These are phyloP conservation scores for Drosophila setosimentum DNA, from an alignment of 2,888 invertebrate genomes.

Conservation along the genomic window DNA sequence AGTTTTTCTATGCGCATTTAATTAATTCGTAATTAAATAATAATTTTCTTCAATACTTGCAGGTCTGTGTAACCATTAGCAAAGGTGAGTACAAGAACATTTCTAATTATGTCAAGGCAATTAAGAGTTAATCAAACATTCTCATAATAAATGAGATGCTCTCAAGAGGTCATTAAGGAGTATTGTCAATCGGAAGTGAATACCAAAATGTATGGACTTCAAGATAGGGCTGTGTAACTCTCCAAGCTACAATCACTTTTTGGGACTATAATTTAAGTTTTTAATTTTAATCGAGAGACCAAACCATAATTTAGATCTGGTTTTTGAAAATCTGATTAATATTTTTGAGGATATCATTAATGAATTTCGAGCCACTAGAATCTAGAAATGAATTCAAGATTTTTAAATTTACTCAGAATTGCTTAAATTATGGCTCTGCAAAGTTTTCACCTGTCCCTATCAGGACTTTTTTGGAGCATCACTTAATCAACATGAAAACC, in stretches of 20 bases:
- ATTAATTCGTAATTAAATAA: constrained; percentile 38
- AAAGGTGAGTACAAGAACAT: constrained; percentile 45
- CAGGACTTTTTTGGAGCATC: neutral
- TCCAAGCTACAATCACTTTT: neutral
- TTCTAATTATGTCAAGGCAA: neutral
- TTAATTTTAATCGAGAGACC: neutral
- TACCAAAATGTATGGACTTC: neutral
- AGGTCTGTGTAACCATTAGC: constrained; percentile 42
- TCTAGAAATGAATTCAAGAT: no score
- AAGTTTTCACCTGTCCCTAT: neutral
- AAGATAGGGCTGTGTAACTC: neutral
- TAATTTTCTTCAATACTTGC: constrained; percentile 35
- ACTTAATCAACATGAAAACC: neutral
- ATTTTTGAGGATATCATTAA: no score
- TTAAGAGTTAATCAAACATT: neutral
- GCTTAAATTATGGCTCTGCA: neutral
- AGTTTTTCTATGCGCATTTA: constrained; percentile 27
- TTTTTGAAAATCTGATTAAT: neutral
- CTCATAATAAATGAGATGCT: neutral
- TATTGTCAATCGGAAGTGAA: neutral
- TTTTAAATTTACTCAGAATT: neutral
- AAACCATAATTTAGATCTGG: neutral
- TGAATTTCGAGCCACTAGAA: no score
- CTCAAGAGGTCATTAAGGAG: neutral
- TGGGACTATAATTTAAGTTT: no score